Evolutionary conservation across 2,113 vertebrate genomes (phyloP).

Genomic region (Anoplopoma fimbria): DNA sequence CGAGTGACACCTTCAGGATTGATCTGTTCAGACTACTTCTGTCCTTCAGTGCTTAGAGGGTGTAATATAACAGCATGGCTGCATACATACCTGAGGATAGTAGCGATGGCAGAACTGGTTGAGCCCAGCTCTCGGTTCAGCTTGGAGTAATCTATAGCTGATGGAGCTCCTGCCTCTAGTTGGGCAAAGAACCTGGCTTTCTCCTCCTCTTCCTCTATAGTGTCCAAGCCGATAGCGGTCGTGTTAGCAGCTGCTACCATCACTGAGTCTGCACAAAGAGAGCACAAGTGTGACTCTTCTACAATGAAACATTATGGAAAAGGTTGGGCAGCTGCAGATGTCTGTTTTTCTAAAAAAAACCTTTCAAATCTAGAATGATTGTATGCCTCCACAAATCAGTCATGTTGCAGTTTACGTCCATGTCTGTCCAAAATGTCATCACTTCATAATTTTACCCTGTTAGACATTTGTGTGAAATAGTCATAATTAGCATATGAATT

Average conservation of each 20-base stretch:
- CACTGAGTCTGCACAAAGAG: slow-evolving; percentile 74
- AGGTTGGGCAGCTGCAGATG: not conserved
- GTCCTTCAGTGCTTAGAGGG: not conserved
- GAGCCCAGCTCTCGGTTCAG: slow-evolving; percentile 90
- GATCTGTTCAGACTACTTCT: not conserved
- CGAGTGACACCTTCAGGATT: not conserved
- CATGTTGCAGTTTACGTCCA: no score
- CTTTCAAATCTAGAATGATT: no score
- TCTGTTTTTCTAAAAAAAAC: not conserved
- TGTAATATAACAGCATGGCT: not conserved
- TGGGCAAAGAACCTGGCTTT: slow-evolving; percentile 90
- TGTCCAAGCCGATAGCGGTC: slow-evolving; percentile 84
- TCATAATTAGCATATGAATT: not conserved
- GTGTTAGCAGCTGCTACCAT: slow-evolving; percentile 69
- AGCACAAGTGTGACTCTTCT: not conserved
- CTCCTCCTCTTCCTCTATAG: slow-evolving; percentile 91
- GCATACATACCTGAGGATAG: slow-evolving; percentile 57
- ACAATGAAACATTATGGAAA: not conserved
- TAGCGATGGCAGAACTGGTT: slow-evolving; percentile 73
- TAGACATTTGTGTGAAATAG: not conserved
- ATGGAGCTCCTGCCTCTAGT: slow-evolving; percentile 86
- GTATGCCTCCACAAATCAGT: no score
- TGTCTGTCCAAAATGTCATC: no score
- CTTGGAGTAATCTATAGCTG: slow-evolving; percentile 88
- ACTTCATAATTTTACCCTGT: no score